Evolutionary conservation across 2,797 vertebrate species (phyloP).

Genomic region (Danio albolineatus): DNA sequence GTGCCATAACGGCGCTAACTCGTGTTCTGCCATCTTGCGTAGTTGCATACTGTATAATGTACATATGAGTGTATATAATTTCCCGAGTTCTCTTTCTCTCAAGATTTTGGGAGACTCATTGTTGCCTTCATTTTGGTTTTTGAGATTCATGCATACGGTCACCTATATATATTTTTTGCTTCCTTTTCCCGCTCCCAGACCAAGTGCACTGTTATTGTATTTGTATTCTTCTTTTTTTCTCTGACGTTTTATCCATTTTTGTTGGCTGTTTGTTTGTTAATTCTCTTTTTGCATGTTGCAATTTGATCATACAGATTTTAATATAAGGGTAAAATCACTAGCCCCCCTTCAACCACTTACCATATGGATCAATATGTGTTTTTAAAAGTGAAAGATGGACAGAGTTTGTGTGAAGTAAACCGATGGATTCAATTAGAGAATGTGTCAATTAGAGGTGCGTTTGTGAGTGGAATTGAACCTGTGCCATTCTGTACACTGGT

Average conservation of each 20-base stretch:
- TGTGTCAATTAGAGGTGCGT: conserved; percentile 2
- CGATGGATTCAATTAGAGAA: conserved; percentile 2
- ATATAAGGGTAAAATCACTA: conserved; percentile 80
- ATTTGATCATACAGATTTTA: conserved; percentile 73
- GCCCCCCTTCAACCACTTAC: conserved; percentile 22
- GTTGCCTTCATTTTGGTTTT: conserved; percentile 74
- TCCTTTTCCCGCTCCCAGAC: conserved; percentile 65
- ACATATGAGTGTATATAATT: conserved; percentile 80
- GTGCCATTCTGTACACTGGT: conserved; percentile 26
- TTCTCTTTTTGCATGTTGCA: conserved; percentile 62
- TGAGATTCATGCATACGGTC: conserved; percentile 56
- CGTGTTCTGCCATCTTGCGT: conserved; percentile 62
- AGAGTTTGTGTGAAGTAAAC: not conserved
- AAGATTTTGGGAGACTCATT: conserved; percentile 57
- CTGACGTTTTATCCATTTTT: conserved; percentile 62
- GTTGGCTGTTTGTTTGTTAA: conserved; percentile 60
- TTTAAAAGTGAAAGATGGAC: conserved; percentile 29
- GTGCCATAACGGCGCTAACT: conserved; percentile 66
- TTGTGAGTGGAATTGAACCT: conserved; percentile 14
- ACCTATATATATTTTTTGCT: conserved; percentile 49
- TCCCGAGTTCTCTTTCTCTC: conserved; percentile 53
- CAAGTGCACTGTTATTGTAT: conserved; percentile 80
- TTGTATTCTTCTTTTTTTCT: conserved; percentile 58
- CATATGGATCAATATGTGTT: conserved; percentile 40
- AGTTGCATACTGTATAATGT: conserved; percentile 77